These are phyloP conservation scores for Rousettus madagascariensis DNA, from an alignment of 2,797 vertebrate species.

Conservation along the genomic window DNA sequence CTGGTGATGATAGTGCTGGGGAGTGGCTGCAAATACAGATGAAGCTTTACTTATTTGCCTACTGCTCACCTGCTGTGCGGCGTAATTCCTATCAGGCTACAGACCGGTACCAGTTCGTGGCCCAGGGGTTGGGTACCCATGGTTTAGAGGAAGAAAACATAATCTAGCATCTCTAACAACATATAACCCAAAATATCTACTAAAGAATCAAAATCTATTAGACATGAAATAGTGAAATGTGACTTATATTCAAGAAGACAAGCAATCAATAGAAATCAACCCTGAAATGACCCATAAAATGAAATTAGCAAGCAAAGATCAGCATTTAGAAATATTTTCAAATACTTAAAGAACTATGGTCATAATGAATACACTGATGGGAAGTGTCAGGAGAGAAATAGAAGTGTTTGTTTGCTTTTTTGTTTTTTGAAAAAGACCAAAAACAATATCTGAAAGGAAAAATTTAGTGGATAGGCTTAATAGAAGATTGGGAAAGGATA, in stretches of 20 bases:
- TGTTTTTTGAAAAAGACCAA: neutral
- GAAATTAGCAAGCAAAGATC: neutral
- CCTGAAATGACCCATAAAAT: neutral
- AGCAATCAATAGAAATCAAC: neutral
- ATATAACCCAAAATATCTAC: neutral
- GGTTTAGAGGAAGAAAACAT: neutral
- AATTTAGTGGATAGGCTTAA: neutral
- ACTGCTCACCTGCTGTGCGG: too few species aligned
- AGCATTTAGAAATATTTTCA: slow-evolving; percentile 20
- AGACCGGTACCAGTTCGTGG: too few species aligned
- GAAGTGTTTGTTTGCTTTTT: neutral
- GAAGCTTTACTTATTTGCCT: too few species aligned
- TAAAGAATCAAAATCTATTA: slow-evolving; percentile 27
- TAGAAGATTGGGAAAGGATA: neutral
- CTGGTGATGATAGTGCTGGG: too few species aligned
- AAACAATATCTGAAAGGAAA: neutral
- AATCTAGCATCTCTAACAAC: neutral
- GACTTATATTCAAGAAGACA: neutral
- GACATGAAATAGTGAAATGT: neutral
- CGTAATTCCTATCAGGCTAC: too few species aligned
- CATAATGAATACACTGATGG: neutral
- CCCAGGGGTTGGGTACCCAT: too few species aligned
- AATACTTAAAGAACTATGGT: neutral
- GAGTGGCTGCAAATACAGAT: too few species aligned
- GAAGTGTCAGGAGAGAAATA: neutral